These are phyloP conservation scores for Brachymystax lenok DNA, from an alignment of 2,797 vertebrate genomes.

Conservation along the genomic window DNA sequence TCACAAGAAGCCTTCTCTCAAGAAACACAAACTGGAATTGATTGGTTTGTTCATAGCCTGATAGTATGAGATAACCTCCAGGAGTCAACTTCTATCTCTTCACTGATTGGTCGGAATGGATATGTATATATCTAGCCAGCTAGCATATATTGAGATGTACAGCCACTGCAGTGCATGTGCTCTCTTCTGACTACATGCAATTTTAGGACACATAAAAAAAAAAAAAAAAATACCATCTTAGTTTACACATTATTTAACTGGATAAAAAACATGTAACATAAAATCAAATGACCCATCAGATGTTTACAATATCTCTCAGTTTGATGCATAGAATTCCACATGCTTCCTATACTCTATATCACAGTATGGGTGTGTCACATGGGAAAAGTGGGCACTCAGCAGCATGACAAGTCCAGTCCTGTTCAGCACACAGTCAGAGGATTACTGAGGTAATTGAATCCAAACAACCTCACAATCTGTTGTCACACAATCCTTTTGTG, in stretches of 20 bases:
- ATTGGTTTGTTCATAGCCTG: conserved; percentile 25
- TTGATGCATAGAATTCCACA: background rate
- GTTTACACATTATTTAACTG: background rate
- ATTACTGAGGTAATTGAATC: conserved; percentile 25
- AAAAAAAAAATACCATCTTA: background rate
- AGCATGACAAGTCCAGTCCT: conserved; percentile 34
- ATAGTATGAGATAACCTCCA: conserved; percentile 35
- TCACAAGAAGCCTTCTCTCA: conserved; percentile 11
- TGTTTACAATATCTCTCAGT: background rate
- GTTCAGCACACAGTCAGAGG: conserved; percentile 20
- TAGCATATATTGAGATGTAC: background rate
- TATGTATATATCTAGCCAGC: background rate
- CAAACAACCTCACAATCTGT: background rate
- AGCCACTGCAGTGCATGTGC: background rate
- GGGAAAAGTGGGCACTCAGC: conserved; percentile 8
- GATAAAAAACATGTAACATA: background rate
- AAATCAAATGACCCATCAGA: background rate
- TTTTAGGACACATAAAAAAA: too few species aligned
- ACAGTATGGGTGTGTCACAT: conserved; percentile 19
- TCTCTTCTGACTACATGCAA: background rate
- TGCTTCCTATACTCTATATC: background rate
- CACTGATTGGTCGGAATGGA: background rate
- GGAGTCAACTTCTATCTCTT: background rate
- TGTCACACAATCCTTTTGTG: background rate
- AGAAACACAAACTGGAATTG: conserved; percentile 17